Evolutionary conservation across 2,888 invertebrate genomes (phyloP).

Genomic region (Epistrophella euchroma): DNA sequence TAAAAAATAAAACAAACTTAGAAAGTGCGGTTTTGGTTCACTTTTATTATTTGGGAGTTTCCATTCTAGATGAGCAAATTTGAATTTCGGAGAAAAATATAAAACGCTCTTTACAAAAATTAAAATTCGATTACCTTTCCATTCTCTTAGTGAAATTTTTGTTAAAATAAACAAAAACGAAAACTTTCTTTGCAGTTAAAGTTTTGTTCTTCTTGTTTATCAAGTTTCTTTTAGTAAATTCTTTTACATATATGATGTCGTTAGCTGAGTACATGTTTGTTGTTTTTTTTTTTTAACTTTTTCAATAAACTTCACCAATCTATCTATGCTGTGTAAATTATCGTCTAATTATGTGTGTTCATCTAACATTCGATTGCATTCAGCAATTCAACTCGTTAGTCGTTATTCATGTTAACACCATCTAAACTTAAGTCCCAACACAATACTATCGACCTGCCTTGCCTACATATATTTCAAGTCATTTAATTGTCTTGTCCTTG

Average conservation of each 20-base stretch:
- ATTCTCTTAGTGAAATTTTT: too few species aligned
- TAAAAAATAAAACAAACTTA: too few species aligned
- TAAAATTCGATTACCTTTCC: too few species aligned
- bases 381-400: slow-evolving; percentile 40
- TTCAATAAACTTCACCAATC: slow-evolving; percentile 43
- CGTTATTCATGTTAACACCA: slow-evolving; percentile 55
- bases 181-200: too few species aligned
- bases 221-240: not conserved
- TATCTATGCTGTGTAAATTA: slow-evolving; percentile 37
- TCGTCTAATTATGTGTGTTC: slow-evolving; percentile 7
- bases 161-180: too few species aligned
- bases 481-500: slow-evolving; percentile 60
- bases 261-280: not conserved
- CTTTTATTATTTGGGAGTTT: too few species aligned
- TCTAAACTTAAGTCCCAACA: slow-evolving; percentile 12
- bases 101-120: too few species aligned
- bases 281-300: not conserved
- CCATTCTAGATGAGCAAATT: too few species aligned
- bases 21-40: too few species aligned
- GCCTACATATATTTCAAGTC: slow-evolving; percentile 10
- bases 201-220: too few species aligned
- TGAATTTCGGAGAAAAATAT: too few species aligned
- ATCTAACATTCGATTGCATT: not conserved
- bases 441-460: not conserved
- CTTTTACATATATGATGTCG: not conserved